Conservation (phyloP, 2,113 vertebrate genomes). For the Echinops telfairi region DNA sequence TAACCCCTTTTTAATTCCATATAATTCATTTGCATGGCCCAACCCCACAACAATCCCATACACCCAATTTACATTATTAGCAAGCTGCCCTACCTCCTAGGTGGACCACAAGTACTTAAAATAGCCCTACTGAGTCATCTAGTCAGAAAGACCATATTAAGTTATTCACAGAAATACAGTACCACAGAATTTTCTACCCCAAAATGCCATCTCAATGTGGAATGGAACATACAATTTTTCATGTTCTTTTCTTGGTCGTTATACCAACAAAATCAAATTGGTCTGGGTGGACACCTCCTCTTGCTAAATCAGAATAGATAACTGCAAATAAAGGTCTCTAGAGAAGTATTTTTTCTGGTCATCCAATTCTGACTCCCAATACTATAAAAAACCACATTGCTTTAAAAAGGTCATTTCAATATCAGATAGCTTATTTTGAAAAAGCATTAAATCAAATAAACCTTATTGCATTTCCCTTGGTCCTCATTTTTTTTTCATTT, state of each 20-base stretch:
- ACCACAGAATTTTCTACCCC: neutral
- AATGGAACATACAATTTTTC: neutral
- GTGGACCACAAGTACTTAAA: too few species aligned
- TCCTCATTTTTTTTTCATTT: slow-evolving; percentile 20
- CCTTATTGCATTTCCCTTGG: neutral
- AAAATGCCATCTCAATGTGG: neutral
- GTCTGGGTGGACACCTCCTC: neutral
- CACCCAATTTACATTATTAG: too few species aligned
- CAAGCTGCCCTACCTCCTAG: too few species aligned
- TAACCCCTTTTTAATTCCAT: too few species aligned
- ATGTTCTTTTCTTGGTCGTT: neutral
- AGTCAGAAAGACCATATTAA: too few species aligned
- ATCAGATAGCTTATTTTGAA: slow-evolving; percentile 23
- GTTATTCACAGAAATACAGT: too few species aligned
- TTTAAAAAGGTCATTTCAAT: slow-evolving; percentile 35
- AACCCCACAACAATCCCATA: too few species aligned
- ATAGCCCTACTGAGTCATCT: too few species aligned
- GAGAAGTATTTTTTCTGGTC: slow-evolving; percentile 21
- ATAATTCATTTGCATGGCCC: too few species aligned
- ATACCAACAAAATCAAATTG: slow-evolving; percentile 20
- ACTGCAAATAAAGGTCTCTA: slow-evolving; percentile 36
- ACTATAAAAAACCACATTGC: slow-evolving; percentile 16
- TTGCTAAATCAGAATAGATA: neutral
- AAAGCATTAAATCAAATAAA: neutral
- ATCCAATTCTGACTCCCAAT: slow-evolving; percentile 45